Conservation (phyloP, 2,113 vertebrate genomes). For the Aythya baeri region DNA sequence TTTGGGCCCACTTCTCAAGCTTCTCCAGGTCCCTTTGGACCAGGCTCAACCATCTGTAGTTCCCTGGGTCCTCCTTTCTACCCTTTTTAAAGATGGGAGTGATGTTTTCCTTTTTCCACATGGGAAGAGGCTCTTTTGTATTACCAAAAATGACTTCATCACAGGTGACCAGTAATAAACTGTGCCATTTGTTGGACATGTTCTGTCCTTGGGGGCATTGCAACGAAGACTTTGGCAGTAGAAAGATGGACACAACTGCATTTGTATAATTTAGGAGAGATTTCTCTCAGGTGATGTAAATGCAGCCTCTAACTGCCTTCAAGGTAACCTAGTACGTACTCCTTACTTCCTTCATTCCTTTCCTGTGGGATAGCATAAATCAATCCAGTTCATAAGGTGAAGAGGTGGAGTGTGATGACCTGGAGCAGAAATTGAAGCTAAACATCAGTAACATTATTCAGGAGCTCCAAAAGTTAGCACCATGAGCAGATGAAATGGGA, state of each 20-base stretch:
- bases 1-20: too few species aligned
- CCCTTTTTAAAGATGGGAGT: too few species aligned
- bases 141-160: background rate
- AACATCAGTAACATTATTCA: background rate
- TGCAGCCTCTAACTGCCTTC: background rate
- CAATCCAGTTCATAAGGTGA: background rate
- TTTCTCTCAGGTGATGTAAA: background rate
- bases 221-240: background rate
- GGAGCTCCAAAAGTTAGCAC: background rate
- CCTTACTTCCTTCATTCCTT: background rate
- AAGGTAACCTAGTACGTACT: background rate
- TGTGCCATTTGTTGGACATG: background rate
- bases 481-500: too few species aligned
- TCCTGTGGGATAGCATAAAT: background rate
- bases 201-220: background rate
- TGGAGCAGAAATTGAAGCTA: background rate
- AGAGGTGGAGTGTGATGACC: background rate
- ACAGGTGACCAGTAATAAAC: background rate
- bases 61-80: too few species aligned
- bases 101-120: too few species aligned
- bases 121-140: background rate
- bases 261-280: background rate
- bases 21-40: too few species aligned
- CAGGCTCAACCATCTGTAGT: too few species aligned
- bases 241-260: background rate